Evolutionary conservation across 2,888 invertebrate species (phyloP).

Genomic region (Erannis defoliaria): DNA sequence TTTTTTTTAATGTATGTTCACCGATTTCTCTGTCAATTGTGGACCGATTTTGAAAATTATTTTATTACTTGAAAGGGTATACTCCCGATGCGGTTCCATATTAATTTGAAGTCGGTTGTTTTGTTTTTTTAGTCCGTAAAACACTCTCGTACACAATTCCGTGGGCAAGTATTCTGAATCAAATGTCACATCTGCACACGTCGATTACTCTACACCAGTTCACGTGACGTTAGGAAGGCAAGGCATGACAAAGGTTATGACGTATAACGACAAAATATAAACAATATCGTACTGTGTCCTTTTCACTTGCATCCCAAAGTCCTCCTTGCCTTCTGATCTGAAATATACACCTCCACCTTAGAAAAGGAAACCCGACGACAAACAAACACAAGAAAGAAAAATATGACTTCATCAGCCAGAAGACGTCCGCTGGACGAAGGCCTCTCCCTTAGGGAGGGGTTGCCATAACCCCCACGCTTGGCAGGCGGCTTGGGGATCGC

Average conservation of each 20-base stretch:
- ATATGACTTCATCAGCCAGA: not conserved
- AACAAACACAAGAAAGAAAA: slow-evolving; percentile 10
- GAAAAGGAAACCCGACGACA: slow-evolving; percentile 30
- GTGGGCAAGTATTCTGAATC: not conserved
- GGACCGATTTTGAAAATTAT: too few relatives aligned
- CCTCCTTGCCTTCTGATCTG: slow-evolving; percentile 81
- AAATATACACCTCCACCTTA: slow-evolving; percentile 61
- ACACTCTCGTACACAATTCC: too few relatives aligned
- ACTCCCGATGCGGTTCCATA: too few relatives aligned
- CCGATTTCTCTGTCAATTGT: too few relatives aligned
- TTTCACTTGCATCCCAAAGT: slow-evolving; percentile 83
- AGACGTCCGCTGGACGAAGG: too few relatives aligned
- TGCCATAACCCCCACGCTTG: too few relatives aligned
- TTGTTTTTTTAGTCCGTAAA: too few relatives aligned
- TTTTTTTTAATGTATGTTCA: too few relatives aligned
- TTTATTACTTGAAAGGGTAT: too few relatives aligned
- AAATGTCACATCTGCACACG: slow-evolving; percentile 17
- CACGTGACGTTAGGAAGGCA: slow-evolving; percentile 14
- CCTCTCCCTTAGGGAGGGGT: too few relatives aligned
- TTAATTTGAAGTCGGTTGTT: too few relatives aligned
- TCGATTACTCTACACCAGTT: not conserved
- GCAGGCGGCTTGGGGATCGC: too few relatives aligned
- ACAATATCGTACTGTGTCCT: slow-evolving; percentile 78
- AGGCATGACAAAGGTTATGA: slow-evolving; percentile 7
- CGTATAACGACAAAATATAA: slow-evolving; percentile 13